phyloP scores from a whole-genome alignment of 2,113 vertebrate genomes.

The Phylloscopus trochilus region DNA sequence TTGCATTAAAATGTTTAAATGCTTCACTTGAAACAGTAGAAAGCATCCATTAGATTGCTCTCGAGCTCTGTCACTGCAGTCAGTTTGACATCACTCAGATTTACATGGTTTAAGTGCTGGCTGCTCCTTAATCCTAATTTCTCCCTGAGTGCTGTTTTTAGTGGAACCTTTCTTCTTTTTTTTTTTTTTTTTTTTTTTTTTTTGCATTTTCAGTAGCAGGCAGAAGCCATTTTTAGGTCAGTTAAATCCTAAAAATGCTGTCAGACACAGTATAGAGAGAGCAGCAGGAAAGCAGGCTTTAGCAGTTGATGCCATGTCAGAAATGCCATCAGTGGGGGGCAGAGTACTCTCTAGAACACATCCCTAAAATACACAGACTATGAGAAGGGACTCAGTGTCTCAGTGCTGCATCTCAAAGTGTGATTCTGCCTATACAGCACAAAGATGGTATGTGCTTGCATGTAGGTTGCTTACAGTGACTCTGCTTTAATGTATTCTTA shows the following conservation, averaged over 20 bases:
- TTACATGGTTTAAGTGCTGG: not conserved
- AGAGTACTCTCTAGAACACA: not conserved
- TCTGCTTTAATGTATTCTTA: not conserved
- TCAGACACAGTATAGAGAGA: not conserved
- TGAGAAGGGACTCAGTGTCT: not conserved
- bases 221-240: not conserved
- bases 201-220: not conserved
- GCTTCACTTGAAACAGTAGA: not conserved
- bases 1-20: not conserved
- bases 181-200: not conserved
- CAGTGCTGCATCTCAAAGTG: not conserved
- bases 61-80: not conserved
- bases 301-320: not conserved
- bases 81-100: not conserved
- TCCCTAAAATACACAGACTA: not conserved
- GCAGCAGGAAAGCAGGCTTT: not conserved
- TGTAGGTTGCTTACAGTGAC: not conserved
- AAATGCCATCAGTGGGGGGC: not conserved
- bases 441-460: not conserved
- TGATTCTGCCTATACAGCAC: not conserved
- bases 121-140: not conserved
- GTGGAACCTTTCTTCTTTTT: not conserved
- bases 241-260: not conserved
- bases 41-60: not conserved
- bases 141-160: not conserved